Evolutionary conservation across 1,140 invertebrate species (phyloP), one percentile per base, ranked within the genome.

Genomic region (Psilanteris sp.): DNA sequence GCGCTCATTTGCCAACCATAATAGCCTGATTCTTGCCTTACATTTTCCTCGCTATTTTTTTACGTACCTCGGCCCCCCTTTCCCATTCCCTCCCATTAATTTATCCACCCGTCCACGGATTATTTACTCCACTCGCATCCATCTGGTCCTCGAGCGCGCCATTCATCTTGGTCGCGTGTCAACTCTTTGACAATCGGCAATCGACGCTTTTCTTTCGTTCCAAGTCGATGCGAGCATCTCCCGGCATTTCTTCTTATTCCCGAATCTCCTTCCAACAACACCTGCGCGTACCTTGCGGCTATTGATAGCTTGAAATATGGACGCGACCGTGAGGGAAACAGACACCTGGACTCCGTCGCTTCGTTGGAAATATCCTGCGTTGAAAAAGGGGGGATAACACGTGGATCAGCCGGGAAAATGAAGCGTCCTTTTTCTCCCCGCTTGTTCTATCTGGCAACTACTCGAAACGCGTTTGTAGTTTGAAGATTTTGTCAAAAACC

Each of bases 231-330:
- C 14, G 11, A 57, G 34, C 48, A 72, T 64, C 52, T 59, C 62
- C n/a, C n/a, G n/a, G 66, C 50, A 75, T 83, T 79, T 77, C 48
- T 73, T 76, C 15, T 44, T 22, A 41, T 14, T 29, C 36, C 26
- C 13, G 41, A 70, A 67, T 71, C 41, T 76, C 26, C 37, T n/a
- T 4, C 34, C 22, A 55, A 44, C 77, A 75, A 80, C 81, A 86
- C 83, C 83, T 85, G 84, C 84, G 39, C 61, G 57, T 77, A 64
- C 71, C 72, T 64, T 80, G 62, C 50, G 59, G 73, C 74, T 73
- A 84, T 84, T 85, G 82, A 86, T 61, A 79, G 75, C 54, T 80
- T 83, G 77, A 83, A 86, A 82, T 83, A 83, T 81, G 78, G 78
- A 81, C 79, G 81, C 67, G 81, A 78, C 34, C 62, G 22, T 75